Evolutionary conservation across 2,797 vertebrate genomes (phyloP).

Genomic region (Propithecus deckenii): DNA sequence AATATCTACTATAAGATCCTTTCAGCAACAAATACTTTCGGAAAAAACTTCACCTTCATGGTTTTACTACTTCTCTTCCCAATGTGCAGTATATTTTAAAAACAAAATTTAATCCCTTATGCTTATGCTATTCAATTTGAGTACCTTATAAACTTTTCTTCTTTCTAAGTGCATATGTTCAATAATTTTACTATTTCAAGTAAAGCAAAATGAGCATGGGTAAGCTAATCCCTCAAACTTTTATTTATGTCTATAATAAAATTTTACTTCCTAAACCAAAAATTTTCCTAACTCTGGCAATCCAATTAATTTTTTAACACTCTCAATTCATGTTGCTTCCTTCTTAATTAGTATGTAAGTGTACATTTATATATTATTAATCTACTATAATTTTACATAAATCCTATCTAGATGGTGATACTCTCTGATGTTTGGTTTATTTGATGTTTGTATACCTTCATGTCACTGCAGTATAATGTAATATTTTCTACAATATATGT

Average conservation of each 20-base stretch:
- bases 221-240: not conserved
- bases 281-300: not conserved
- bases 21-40: not conserved
- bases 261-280: not conserved
- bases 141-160: not conserved
- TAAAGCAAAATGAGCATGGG: not conserved
- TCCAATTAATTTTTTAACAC: not conserved
- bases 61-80: not conserved
- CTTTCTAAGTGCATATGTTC: not conserved
- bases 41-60: not conserved
- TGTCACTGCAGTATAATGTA: not conserved
- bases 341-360: not conserved
- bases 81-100: not conserved
- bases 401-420: not conserved
- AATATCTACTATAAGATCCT: not conserved
- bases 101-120: not conserved
- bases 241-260: not conserved
- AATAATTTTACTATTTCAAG: constrained; percentile 7
- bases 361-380: not conserved
- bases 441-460: not conserved
- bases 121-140: not conserved
- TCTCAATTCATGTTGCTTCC: not conserved
- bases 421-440: not conserved
- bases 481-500: not conserved
- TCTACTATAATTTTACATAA: not conserved